Base-by-base conservation (phyloP, 2,797 vertebrate species). In the Darevskia mixta region DNA sequence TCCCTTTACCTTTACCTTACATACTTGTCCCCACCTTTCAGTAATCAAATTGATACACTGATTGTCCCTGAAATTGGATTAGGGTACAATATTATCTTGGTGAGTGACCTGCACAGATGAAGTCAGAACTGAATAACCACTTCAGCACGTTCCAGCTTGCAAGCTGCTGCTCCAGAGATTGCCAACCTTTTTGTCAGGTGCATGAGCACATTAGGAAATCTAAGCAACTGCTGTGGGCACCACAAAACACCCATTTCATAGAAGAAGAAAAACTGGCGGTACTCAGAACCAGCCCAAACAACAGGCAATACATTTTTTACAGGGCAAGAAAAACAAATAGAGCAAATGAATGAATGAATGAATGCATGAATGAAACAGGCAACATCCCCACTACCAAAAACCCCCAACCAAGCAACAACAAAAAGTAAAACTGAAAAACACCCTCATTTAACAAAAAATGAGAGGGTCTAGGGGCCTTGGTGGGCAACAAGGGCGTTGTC, bases 81-180 rank as follows among this genome's bases (percentile, higher is more conserved):
- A 29, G 1, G 1, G 3, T 71, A 76, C 55, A 41, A 1, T 0
- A 10, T 0, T 25, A 80, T 92, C 11, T 41, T 32, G 35, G 35
- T 35, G 35, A 35, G 35, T 35, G 35, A 35, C 35, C 35, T 3
- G 5, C 87, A 18, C 69, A 25, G 41, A 49, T 13, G 1, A 64
- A 67, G 38, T 32, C 2, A 20, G 5, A 64, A 64, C 20, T 86
- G 3, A 41, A 81, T 58, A 85, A 90, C 66, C 29, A 17, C 43
- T 45, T 61, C n/a, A 78, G 25, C 29, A 71, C 25, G 72, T 43
- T 66, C 83, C 32, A 69, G 4, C 64, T n/a, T 83, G 45, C 27
- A 89, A 77, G 4, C 49, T 58, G 73, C 75, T 88, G 15, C 13
- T 71, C 83, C 18, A 13, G 61, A 23, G 61, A 64, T 64, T 4